Conservation (phyloP, 2,797 vertebrate species). For the Pyrocephalus nanus region DNA sequence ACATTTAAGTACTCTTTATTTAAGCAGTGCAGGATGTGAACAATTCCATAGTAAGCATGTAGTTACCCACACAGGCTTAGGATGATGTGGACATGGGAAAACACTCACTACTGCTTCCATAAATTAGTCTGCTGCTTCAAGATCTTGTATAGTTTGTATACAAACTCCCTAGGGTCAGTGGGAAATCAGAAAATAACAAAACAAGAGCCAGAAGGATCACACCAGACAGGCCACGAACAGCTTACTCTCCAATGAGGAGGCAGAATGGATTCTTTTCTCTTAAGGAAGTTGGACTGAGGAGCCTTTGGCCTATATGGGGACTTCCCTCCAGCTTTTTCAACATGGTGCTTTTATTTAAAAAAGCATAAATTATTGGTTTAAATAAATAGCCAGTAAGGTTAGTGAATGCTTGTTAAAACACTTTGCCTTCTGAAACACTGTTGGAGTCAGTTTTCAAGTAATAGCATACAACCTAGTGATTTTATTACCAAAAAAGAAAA, state of each 20-base stretch:
- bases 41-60: background rate
- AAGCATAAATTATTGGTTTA: background rate
- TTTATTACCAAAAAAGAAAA: conserved; percentile 27
- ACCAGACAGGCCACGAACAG: background rate
- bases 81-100: background rate
- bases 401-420: conserved; percentile 28
- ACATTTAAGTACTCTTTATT: conserved; percentile 39
- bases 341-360: background rate
- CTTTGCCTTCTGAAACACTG: conserved; percentile 3
- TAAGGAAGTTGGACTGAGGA: background rate
- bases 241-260: background rate
- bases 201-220: background rate
- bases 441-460: conserved; percentile 43
- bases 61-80: background rate
- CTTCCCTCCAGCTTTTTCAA: background rate
- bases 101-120: background rate
- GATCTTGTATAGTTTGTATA: background rate
- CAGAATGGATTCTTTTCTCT: background rate
- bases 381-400: background rate
- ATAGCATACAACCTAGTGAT: background rate
- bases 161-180: background rate
- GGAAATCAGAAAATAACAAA: background rate
- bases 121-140: background rate
- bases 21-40: conserved; percentile 12
- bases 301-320: background rate